A percentile compares a stretch with the other conserved stretches of the same genome.
Evolutionary conservation across 2,113 vertebrate genomes (phyloP).

Genomic region (Dunckerocampus dactyliophorus): DNA sequence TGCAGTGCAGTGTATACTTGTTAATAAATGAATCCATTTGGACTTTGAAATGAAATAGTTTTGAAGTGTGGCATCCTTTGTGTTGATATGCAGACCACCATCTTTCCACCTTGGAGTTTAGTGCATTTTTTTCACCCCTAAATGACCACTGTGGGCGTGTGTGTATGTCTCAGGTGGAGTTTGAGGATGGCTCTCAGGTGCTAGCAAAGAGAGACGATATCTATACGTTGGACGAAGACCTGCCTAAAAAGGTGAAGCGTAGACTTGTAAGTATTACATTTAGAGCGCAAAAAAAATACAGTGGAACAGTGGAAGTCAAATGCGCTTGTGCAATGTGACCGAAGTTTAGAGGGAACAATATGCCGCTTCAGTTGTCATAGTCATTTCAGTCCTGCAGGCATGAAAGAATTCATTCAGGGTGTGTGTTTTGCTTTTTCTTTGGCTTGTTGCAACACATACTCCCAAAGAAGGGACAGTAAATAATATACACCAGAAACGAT

Average conservation of each 20-base stretch:
- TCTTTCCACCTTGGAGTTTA: not conserved
- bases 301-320: not conserved
- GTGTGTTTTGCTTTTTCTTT: too few species aligned
- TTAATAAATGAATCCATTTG: too few species aligned
- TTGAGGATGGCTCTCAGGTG: conserved; percentile 95
- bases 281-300: not conserved
- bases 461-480: too few species aligned
- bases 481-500: too few species aligned
- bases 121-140: not conserved
- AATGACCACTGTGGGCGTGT: not conserved
- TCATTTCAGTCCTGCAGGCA: not conserved
- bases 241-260: conserved; percentile 95
- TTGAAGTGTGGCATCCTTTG: too few species aligned
- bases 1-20: too few species aligned
- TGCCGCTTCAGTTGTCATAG: not conserved
- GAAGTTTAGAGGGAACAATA: too few species aligned
- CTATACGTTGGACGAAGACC: conserved; percentile 90
- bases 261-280: conserved; percentile 86
- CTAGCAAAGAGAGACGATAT: conserved; percentile 92
- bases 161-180: conserved; percentile 81
- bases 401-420: not conserved
- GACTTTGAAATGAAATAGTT: too few species aligned
- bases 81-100: too few species aligned
- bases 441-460: too few species aligned
- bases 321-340: too few species aligned